A percentile compares a stretch with the other conserved stretches of the same genome.
Evolutionary conservation across 2,888 invertebrate species (phyloP).

Genomic region (Hylaea fasciaria): DNA sequence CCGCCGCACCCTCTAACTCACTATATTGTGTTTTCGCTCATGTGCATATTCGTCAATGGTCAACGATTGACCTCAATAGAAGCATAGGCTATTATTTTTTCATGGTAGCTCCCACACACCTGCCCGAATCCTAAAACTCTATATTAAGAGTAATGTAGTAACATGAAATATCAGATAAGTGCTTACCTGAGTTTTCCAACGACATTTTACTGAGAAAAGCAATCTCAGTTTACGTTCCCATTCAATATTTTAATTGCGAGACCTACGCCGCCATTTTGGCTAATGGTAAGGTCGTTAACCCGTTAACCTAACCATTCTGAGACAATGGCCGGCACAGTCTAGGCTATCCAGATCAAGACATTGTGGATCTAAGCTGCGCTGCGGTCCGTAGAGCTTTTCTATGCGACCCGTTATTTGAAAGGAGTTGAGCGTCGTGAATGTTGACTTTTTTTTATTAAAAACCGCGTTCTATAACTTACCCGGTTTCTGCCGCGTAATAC

Average conservation of each 20-base stretch:
- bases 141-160: no score
- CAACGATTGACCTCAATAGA: no score
- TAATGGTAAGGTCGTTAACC: constrained; percentile 20
- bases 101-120: no score
- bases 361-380: constrained; percentile 1
- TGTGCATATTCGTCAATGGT: no score
- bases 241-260: constrained; percentile 24
- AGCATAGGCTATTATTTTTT: no score
- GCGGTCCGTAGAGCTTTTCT: constrained; percentile 8
- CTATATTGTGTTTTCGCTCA: no score
- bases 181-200: constrained; percentile 3
- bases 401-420: not conserved
- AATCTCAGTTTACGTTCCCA: constrained; percentile 14
- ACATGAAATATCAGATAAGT: not conserved
- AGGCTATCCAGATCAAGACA: constrained; percentile 8
- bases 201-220: constrained; percentile 11
- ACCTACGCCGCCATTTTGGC: constrained; percentile 9
- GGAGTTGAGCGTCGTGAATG: not conserved
- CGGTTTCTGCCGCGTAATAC: no score
- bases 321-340: constrained; percentile 15
- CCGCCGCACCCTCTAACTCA: no score
- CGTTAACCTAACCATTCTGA: constrained; percentile 10
- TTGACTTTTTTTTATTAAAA: no score
- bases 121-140: no score
- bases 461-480: no score